A percentile compares a stretch with the other conserved stretches of the same genome.
Conservation (phyloP, 2,113 vertebrate genomes). For the Podarcis cretensis region DNA sequence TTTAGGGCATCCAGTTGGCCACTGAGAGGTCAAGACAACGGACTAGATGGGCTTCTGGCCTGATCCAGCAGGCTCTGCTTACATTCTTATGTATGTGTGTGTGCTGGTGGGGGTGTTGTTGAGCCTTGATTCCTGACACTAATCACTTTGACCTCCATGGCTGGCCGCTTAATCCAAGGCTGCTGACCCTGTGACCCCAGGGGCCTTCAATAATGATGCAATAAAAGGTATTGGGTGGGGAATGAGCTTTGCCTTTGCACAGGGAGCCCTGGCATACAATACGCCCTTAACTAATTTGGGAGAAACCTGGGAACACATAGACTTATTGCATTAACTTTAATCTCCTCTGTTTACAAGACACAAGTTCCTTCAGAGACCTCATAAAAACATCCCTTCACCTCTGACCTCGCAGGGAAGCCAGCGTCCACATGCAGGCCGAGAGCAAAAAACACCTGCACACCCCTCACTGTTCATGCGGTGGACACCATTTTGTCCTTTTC, state of each 20-base stretch:
- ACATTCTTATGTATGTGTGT: too few species aligned
- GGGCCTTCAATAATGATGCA: constrained; percentile 52
- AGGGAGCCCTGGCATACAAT: constrained; percentile 26
- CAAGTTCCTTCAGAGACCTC: constrained; percentile 25
- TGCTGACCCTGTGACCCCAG: constrained; percentile 34
- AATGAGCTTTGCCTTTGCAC: constrained; percentile 49
- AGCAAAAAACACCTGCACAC: too few species aligned
- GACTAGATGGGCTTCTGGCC: too few species aligned
- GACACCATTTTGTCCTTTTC: too few species aligned
- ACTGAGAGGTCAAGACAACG: too few species aligned
- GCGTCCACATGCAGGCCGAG: too few species aligned
- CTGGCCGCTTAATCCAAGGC: constrained; percentile 58
- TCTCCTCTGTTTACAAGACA: constrained; percentile 40
- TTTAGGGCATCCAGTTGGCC: too few species aligned
- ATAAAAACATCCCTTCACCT: constrained; percentile 6
- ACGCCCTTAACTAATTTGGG: constrained; percentile 34
- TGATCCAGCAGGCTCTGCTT: too few species aligned
- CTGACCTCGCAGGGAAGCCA: background rate
- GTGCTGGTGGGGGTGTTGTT: background rate
- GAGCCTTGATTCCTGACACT: constrained; percentile 34
- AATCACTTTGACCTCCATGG: constrained; percentile 63
- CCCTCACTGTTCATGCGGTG: too few species aligned
- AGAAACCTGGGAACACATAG: constrained; percentile 40
- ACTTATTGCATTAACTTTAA: constrained; percentile 39
- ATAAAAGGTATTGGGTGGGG: constrained; percentile 35